A percentile compares a stretch with the other conserved stretches of the same genome.
Conservation (phyloP, 2,888 invertebrate species). For the Autographa gamma region DNA sequence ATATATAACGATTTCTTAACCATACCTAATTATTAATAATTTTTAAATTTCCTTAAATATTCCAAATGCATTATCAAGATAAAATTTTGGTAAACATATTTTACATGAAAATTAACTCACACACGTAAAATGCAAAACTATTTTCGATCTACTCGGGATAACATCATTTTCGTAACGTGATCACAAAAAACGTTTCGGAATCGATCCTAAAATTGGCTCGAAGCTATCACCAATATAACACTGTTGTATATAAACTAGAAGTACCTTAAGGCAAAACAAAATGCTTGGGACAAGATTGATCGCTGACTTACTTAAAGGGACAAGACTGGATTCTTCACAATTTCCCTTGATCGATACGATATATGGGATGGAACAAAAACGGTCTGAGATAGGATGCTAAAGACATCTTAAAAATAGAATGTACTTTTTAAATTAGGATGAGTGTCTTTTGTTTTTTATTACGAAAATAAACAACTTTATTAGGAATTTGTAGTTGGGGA, state of each 20-base stretch:
- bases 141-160: not conserved
- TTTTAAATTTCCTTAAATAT: no score
- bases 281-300: conserved; percentile 54
- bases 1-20: no score
- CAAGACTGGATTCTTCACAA: conserved; percentile 22
- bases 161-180: not conserved
- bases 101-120: not conserved
- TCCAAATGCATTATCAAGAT: not conserved
- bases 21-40: no score
- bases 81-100: not conserved
- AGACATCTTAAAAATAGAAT: no score
- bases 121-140: not conserved
- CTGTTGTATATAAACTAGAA: conserved; percentile 17
- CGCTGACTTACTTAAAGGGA: conserved; percentile 22
- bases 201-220: conserved; percentile 5
- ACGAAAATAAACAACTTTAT: no score
- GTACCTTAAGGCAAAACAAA: conserved; percentile 47
- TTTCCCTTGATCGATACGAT: conserved; percentile 47
- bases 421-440: no score
- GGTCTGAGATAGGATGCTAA: conserved; percentile 9
- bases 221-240: not conserved
- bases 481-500: no score
- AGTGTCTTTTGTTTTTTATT: no score
- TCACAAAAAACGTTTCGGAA: not conserved
- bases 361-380: conserved; percentile 10